Percentiles rank a stretch among this genome's conserved stretches.
These are phyloP conservation scores for Branchipolynoe longqiensis DNA, from an alignment of 2,888 invertebrate genomes.

Conservation along the genomic window DNA sequence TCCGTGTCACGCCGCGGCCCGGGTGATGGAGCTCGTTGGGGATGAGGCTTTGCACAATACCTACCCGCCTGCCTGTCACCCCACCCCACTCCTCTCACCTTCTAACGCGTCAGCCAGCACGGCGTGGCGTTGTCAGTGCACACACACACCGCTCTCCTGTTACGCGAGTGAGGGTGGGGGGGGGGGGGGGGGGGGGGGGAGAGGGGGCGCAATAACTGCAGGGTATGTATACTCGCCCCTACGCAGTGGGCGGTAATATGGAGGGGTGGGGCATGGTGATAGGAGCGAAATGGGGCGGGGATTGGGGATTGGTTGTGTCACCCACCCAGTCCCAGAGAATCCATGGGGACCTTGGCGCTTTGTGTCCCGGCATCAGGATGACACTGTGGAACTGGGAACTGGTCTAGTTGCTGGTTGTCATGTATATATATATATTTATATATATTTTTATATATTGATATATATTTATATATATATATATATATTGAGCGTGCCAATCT, in stretches of 20 bases:
- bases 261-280: not conserved
- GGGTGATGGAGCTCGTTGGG: constrained; percentile 31
- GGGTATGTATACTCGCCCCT: too few relatives aligned
- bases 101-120: not conserved
- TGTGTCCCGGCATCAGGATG: constrained; percentile 26
- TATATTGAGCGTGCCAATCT: not conserved
- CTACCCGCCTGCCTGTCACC: not conserved
- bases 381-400: too few relatives aligned
- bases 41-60: constrained; percentile 18
- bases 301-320: constrained; percentile 18
- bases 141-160: not conserved
- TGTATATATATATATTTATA: too few relatives aligned
- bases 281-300: constrained; percentile 21
- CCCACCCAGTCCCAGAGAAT: not conserved
- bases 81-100: constrained; percentile 2
- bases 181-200: constrained; percentile 10
- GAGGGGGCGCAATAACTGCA: too few relatives aligned
- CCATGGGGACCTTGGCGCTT: not conserved
- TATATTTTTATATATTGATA: too few relatives aligned
- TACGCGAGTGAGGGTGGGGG: not conserved
- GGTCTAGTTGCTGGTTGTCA: not conserved
- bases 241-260: too few relatives aligned
- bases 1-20: constrained; percentile 15
- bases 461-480: too few relatives aligned
- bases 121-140: not conserved